A percentile compares a stretch with the other conserved stretches of the same genome.
phyloP scores from a whole-genome alignment of 2,797 vertebrate genomes.

The Threskiornis aethiopicus region DNA sequence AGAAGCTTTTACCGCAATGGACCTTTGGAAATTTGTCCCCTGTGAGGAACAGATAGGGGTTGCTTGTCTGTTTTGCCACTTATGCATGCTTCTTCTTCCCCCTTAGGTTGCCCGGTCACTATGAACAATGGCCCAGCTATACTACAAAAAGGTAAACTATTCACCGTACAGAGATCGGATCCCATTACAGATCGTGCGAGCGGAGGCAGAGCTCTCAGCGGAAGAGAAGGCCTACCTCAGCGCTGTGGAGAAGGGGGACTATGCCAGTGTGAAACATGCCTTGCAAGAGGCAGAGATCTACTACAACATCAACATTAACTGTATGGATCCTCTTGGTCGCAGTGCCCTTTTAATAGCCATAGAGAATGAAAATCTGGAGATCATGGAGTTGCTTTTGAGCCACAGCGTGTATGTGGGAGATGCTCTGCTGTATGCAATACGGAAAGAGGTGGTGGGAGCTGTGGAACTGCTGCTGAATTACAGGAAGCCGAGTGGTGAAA shows the following conservation, averaged over 20 bases:
- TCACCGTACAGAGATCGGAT: constrained; percentile 95
- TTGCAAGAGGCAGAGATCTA: constrained; percentile 93
- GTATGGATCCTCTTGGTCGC: constrained; percentile 93
- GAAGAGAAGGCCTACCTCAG: constrained; percentile 94
- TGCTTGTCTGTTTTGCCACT: neutral
- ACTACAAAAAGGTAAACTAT: constrained; percentile 95
- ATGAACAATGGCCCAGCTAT: constrained; percentile 87
- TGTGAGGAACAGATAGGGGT: neutral
- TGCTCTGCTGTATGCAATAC: constrained; percentile 93
- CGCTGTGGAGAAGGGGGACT: constrained; percentile 95
- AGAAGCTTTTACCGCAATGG: rapidly evolving
- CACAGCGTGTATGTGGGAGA: constrained; percentile 91
- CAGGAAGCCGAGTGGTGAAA: constrained; percentile 88
- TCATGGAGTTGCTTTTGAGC: constrained; percentile 92
- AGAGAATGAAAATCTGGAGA: constrained; percentile 95
- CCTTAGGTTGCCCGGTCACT: constrained; percentile 70
- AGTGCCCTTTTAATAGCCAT: constrained; percentile 94
- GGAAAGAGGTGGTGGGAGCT: constrained; percentile 94
- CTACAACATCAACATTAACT: constrained; percentile 97
- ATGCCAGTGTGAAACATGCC: constrained; percentile 91
- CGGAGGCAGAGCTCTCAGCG: constrained; percentile 90
- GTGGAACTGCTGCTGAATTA: constrained; percentile 95
- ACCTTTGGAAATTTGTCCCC: neutral
- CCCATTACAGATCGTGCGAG: constrained; percentile 92
- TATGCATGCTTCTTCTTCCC: neutral